phyloP scores from a whole-genome alignment of 1,140 invertebrate species.

The Catajapyx aquilonaris region DNA sequence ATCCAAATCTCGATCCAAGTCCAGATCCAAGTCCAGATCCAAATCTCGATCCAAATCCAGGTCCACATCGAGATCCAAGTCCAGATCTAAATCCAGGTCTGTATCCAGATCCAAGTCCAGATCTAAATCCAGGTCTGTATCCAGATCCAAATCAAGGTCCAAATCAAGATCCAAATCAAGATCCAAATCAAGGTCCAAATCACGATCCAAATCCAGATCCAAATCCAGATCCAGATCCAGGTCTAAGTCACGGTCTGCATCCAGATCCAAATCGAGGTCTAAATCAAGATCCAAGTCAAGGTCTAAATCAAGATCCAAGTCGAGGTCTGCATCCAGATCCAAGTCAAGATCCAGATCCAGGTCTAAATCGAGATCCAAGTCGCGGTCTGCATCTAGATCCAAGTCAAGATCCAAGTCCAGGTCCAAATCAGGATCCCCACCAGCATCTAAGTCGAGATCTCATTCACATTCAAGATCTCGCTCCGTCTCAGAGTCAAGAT shows the following conservation, averaged over 20 bases:
- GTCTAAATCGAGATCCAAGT: background rate
- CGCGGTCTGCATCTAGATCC: background rate
- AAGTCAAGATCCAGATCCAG: background rate
- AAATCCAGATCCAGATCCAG: slow-evolving; percentile 9
- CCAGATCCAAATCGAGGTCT: background rate
- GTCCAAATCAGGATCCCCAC: background rate
- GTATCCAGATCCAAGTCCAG: slow-evolving; percentile 11
- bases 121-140: slow-evolving; percentile 16
- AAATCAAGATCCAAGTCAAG: background rate
- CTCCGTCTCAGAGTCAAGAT: too few relatives aligned
- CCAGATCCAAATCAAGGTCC: slow-evolving; percentile 23
- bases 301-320: background rate
- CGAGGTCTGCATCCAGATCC: background rate
- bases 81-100: slow-evolving; percentile 12
- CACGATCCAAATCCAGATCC: slow-evolving; percentile 8
- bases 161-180: slow-evolving; percentile 22
- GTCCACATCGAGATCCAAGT: slow-evolving; percentile 10
- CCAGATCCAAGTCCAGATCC: too few relatives aligned
- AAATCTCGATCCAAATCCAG: slow-evolving; percentile 16
- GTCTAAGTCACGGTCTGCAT: slow-evolving; percentile 14
- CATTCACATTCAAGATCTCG: too few relatives aligned
- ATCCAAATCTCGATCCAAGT: too few relatives aligned
- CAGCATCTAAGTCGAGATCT: background rate
- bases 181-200: slow-evolving; percentile 17
- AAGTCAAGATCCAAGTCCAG: background rate